A percentile compares a stretch with the other conserved stretches of the same genome.
Conservation (phyloP, 2,113 vertebrate species). For the Cryptomyrus ogoouensis region DNA sequence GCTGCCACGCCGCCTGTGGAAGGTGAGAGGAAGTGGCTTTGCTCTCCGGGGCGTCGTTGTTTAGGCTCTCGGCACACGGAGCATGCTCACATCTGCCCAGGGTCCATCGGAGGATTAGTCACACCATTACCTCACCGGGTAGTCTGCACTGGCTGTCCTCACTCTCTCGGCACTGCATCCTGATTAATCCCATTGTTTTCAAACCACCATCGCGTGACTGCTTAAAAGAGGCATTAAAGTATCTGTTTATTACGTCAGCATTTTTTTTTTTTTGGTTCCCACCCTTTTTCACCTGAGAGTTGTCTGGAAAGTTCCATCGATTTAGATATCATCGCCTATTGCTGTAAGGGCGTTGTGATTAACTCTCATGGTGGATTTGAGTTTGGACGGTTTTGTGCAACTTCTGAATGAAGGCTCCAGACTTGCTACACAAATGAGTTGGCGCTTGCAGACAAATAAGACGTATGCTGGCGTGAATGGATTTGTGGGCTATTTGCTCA, state of each 20-base stretch:
- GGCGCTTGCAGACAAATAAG: not conserved
- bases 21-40: slow-evolving; percentile 35
- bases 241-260: slow-evolving; percentile 14
- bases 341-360: not conserved
- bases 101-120: slow-evolving; percentile 30
- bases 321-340: not conserved
- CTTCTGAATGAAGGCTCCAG: not conserved
- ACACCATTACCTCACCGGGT: slow-evolving; percentile 32
- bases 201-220: not conserved
- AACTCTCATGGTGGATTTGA: not conserved
- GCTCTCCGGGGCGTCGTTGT: slow-evolving; percentile 28
- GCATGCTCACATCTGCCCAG: slow-evolving; percentile 10
- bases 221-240: not conserved
- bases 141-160: slow-evolving; percentile 34
- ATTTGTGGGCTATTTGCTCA: not conserved
- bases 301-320: not conserved
- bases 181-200: slow-evolving; percentile 16
- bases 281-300: slow-evolving; percentile 11
- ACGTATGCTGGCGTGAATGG: not conserved
- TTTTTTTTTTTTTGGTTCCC: not conserved
- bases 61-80: slow-evolving; percentile 21
- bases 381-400: not conserved
- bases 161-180: slow-evolving; percentile 5
- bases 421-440: not conserved
- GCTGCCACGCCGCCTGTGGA: slow-evolving; percentile 16